Percentiles rank a stretch among this genome's conserved stretches.
These are phyloP conservation scores for Pseudomyrmex cubaensis DNA, from an alignment of 1,140 invertebrate genomes.

Conservation along the genomic window DNA sequence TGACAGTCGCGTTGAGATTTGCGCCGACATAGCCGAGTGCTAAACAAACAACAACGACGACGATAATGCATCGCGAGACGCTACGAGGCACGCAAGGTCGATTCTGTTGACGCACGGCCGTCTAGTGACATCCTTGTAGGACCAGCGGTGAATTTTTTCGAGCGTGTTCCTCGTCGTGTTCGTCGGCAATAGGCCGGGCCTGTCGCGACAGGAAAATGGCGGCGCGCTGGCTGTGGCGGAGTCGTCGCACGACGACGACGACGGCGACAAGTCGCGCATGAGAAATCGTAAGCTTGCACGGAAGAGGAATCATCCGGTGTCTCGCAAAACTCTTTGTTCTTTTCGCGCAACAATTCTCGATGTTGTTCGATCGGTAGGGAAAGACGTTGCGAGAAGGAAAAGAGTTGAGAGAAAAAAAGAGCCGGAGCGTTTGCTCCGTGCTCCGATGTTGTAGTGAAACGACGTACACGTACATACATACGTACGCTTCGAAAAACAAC, in stretches of 20 bases:
- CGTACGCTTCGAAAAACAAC: neutral
- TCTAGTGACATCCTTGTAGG: slow-evolving; percentile 38
- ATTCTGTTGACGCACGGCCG: slow-evolving; percentile 14
- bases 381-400: no score
- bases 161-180: slow-evolving; percentile 42
- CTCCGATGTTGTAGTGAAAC: slow-evolving; percentile 6
- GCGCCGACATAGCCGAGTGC: slow-evolving; percentile 31
- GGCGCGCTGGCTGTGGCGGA: slow-evolving; percentile 64
- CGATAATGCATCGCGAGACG: neutral
- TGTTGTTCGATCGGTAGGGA: neutral
- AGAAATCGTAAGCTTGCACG: neutral
- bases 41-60: slow-evolving; percentile 17
- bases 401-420: no score
- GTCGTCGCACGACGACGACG: slow-evolving; percentile 45
- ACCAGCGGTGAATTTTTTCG: slow-evolving; percentile 24
- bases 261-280: neutral
- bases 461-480: neutral
- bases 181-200: slow-evolving; percentile 68
- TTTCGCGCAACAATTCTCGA: neutral
- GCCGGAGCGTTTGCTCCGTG: slow-evolving; percentile 4
- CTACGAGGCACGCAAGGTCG: slow-evolving; percentile 6
- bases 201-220: slow-evolving; percentile 72
- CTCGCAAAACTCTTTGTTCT: neutral
- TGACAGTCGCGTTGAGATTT: slow-evolving; percentile 58
- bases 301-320: neutral